Percentiles rank a stretch among this genome's conserved stretches.
phyloP scores from a whole-genome alignment of 2,113 vertebrate species.

The Sciurus niger region DNA sequence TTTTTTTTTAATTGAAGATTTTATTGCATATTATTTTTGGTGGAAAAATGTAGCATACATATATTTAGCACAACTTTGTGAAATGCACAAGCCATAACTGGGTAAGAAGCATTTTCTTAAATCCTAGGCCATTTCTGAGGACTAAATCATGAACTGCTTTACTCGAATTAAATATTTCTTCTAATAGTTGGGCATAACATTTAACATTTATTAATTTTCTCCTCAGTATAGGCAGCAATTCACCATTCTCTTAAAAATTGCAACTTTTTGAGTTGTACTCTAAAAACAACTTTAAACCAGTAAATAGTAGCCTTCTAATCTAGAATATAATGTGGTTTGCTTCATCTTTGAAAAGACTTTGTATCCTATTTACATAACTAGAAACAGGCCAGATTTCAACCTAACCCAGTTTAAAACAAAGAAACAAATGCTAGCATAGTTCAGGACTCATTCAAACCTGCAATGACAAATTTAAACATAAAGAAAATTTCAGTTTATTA shows the following conservation, averaged over 20 bases:
- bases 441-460: background rate
- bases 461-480: constrained; percentile 34
- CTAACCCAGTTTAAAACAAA: constrained; percentile 38
- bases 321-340: background rate
- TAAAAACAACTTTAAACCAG: constrained; percentile 28
- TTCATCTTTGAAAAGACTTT: constrained; percentile 57
- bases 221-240: constrained; percentile 89
- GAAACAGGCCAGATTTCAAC: constrained; percentile 47
- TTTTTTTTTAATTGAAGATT: constrained; percentile 73
- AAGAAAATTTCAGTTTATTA: constrained; percentile 62
- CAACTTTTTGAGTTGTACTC: constrained; percentile 48
- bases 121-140: background rate
- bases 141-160: background rate
- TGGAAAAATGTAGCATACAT: constrained; percentile 39
- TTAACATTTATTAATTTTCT: constrained; percentile 82
- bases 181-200: background rate
- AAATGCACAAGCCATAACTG: background rate
- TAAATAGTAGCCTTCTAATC: constrained; percentile 47
- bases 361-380: background rate
- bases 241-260: constrained; percentile 85
- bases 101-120: background rate
- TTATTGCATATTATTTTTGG: constrained; percentile 66
- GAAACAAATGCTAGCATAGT: constrained; percentile 5
- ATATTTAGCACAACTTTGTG: constrained; percentile 59
- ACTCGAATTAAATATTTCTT: rapidly evolving